Evolutionary conservation across 2,113 vertebrate genomes (phyloP).

Genomic region (Ivindomyrus marchei): DNA sequence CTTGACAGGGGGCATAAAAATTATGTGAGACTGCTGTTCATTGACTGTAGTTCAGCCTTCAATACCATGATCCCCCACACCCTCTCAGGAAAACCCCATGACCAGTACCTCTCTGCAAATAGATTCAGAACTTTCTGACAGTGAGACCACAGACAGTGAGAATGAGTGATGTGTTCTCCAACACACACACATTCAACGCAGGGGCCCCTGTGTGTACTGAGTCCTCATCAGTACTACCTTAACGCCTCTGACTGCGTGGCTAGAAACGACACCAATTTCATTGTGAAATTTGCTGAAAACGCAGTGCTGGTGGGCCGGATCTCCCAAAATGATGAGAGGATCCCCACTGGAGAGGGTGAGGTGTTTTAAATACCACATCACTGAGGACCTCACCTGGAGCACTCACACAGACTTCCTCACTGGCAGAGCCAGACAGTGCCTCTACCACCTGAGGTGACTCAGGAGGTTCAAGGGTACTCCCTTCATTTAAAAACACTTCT

Average conservation of each 20-base stretch:
- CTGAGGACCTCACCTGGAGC: neutral
- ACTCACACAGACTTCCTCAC: neutral
- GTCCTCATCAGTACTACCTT: neutral
- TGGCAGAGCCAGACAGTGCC: neutral
- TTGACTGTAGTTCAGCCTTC: neutral
- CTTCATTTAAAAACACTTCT: neutral
- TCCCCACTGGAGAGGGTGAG: neutral
- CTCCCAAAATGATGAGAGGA: neutral
- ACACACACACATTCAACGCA: neutral
- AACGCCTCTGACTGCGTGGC: neutral
- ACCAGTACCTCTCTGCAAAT: neutral
- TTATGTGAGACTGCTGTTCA: neutral
- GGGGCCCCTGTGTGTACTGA: neutral
- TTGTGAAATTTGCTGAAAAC: neutral
- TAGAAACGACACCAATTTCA: neutral
- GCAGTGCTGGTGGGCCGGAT: neutral
- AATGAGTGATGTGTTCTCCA: too few species aligned
- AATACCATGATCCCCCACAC: neutral
- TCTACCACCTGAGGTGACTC: neutral
- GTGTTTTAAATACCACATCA: neutral
- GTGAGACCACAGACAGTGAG: neutral
- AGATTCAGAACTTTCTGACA: neutral
- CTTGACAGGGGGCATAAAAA: neutral
- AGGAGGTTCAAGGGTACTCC: neutral
- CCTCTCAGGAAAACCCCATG: neutral